Evolutionary conservation across 2,797 vertebrate genomes (phyloP).

Genomic region (Leptodactylus fallax): DNA sequence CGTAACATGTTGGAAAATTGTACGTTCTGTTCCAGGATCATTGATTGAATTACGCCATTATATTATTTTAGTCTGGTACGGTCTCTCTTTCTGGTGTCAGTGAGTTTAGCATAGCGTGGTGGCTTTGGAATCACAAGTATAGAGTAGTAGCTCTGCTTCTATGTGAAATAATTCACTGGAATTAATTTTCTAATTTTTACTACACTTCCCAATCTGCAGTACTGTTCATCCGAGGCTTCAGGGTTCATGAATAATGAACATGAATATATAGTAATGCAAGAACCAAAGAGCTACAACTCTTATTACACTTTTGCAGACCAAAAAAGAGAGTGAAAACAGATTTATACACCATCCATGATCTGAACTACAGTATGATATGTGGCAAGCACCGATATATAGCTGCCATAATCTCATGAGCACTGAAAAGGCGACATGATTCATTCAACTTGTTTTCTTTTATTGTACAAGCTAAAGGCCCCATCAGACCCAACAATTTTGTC

Average conservation of each 20-base stretch:
- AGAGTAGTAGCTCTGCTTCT: not conserved
- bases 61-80: constrained; percentile 6
- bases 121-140: not conserved
- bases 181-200: not conserved
- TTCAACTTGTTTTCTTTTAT: no score
- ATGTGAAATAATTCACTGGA: not conserved
- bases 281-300: not conserved
- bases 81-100: not conserved
- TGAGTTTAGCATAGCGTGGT: not conserved
- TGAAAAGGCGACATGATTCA: no score
- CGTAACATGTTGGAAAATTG: constrained; percentile 20
- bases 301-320: not conserved
- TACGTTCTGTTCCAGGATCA: constrained; percentile 18
- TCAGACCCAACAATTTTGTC: no score
- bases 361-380: no score
- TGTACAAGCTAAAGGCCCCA: no score
- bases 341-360: no score
- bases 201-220: not conserved
- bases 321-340: not conserved
- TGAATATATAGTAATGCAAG: not conserved
- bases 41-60: not conserved
- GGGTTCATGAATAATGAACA: not conserved
- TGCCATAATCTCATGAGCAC: no score
- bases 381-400: no score
- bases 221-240: not conserved